These are phyloP conservation scores for Phodopus roborovskii DNA, from an alignment of 2,113 vertebrate species.

Conservation along the genomic window DNA sequence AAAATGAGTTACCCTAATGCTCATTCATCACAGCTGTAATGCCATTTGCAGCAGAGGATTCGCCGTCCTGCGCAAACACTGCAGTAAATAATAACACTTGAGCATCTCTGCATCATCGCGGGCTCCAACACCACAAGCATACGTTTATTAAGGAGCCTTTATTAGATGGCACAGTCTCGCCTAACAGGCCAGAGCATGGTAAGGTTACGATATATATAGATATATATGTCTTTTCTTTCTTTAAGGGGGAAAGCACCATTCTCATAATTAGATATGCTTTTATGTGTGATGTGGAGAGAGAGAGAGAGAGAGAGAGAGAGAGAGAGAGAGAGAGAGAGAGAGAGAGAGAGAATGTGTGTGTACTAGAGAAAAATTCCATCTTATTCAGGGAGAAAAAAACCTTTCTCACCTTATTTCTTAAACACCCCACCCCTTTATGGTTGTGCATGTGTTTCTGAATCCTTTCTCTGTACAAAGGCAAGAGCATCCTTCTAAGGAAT, in stretches of 20 bases:
- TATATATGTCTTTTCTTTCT: constrained; percentile 63
- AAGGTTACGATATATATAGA: constrained; percentile 77
- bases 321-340: too few relatives aligned
- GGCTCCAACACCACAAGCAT: constrained; percentile 91
- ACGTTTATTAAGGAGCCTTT: constrained; percentile 97
- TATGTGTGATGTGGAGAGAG: too few relatives aligned
- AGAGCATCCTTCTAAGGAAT: constrained; percentile 71
- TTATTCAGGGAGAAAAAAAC: constrained; percentile 66
- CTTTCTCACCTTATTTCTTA: constrained; percentile 76
- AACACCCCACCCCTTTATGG: not conserved
- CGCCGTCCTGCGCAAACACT: constrained; percentile 95
- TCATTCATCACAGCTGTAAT: constrained; percentile 99
- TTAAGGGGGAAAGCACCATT: constrained; percentile 77
- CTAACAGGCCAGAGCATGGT: constrained; percentile 83
- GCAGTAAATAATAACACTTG: constrained; percentile 99
- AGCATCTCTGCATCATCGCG: constrained; percentile 88
- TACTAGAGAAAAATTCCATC: constrained; percentile 55
- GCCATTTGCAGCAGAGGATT: constrained; percentile 98
- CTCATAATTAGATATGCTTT: constrained; percentile 82
- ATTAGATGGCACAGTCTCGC: constrained; percentile 88
- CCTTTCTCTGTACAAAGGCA: constrained; percentile 77
- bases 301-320: too few relatives aligned
- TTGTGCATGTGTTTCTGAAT: constrained; percentile 65
- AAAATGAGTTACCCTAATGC: constrained; percentile 99
- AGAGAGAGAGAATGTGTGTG: too few relatives aligned